Base-by-base conservation (phyloP, 2,113 vertebrate genomes). In the Clarias magur region DNA sequence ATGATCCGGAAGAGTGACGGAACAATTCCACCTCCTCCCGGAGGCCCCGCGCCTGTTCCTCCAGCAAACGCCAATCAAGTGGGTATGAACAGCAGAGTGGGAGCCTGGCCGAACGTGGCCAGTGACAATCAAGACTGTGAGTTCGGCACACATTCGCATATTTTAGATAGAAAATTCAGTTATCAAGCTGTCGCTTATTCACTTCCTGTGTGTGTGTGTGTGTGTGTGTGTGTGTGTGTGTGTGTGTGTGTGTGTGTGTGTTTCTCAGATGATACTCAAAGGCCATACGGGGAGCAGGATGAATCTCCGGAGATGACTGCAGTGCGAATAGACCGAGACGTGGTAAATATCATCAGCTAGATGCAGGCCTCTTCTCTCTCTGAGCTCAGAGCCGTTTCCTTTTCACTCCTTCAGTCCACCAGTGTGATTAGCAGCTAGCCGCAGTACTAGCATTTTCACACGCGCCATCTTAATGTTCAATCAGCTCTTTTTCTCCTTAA, bases 1-100 rank as follows among this genome's bases (percentile, higher is more conserved):
- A 97, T 97, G 96, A 97, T 99, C 73, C 95, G 96, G 78, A 97
- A 96, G 89, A 96, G 96, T 0, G 97, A 97, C 10, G 94, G 93
- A 0, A 76, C 94, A 67, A 98, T 99, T 86, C 98, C 98, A 0
- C 98, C 98, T 0, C 98, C 97, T 0, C 98, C 98, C 0, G 93
- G 91, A 2, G 96, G 95, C 0, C 97, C 97, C 0, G 98, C 98
- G 79, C 98, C 98, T 0, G 94, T 93, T 5, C 96, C 97, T 0
- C 98, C 98, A 0, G 92, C 93, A 0, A 92, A 95, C 0, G n/a
- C 96, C 86, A 95, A 94, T 7, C 96, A 96, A 88, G 93, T 96
- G 93, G 97, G 97, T 0, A 94, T 95, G 10, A 95, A 96, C 91
- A 97, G 96, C 89, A 93, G 97, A 0, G 97, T 96, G 86, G 97